Conservation (phyloP, 2,113 vertebrate genomes). For the Eretmochelys imbricata region DNA sequence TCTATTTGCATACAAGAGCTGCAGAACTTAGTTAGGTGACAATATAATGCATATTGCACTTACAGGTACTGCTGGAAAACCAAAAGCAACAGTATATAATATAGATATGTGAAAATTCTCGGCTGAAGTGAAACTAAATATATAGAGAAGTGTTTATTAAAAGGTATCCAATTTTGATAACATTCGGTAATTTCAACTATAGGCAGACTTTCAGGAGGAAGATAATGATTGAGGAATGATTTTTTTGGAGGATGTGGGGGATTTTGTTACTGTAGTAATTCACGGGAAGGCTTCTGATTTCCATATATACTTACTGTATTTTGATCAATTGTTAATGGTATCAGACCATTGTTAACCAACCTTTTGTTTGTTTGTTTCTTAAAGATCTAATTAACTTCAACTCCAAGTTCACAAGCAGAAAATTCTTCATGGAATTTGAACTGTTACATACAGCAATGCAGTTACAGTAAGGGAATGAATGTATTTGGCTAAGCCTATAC, state of each 20-base stretch:
- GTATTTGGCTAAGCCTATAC: background rate
- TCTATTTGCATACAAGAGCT: background rate
- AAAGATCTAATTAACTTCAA: background rate
- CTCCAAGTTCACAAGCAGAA: background rate
- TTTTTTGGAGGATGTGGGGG: rapidly evolving
- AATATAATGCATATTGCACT: background rate
- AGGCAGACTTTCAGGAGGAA: background rate
- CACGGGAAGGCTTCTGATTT: background rate
- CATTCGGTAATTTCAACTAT: background rate
- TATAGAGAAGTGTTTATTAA: background rate
- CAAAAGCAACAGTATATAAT: background rate
- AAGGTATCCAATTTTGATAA: background rate
- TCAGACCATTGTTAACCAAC: no score
- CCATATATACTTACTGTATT: background rate
- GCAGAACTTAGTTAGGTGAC: background rate
- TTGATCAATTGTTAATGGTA: background rate
- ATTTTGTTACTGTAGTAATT: background rate
- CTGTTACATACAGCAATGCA: background rate
- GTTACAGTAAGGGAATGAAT: background rate
- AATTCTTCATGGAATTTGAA: background rate
- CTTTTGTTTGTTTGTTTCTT: background rate
- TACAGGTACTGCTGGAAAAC: background rate
- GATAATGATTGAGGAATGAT: background rate
- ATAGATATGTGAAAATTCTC: background rate
- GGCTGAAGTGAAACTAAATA: background rate